Conservation (phyloP, 2,113 vertebrate species). For the Aptenodytes patagonicus region DNA sequence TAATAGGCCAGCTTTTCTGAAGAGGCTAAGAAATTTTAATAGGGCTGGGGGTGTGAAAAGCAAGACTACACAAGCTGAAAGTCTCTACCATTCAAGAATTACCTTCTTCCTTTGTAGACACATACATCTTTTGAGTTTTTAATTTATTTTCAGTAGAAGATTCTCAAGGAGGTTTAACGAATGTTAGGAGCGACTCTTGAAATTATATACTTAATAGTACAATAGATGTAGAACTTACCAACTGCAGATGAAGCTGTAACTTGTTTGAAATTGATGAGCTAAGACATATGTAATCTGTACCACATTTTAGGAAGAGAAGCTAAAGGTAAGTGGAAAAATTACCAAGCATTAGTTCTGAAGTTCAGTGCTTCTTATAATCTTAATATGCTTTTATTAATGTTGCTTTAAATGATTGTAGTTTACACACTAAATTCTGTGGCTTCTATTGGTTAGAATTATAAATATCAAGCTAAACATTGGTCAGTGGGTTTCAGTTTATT, state of each 20-base stretch:
- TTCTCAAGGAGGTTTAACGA: background rate
- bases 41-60: accelerated
- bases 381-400: background rate
- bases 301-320: background rate
- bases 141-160: background rate
- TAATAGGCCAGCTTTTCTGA: background rate
- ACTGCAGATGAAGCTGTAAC: background rate
- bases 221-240: background rate
- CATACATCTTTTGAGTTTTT: background rate
- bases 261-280: background rate
- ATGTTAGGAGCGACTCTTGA: background rate
- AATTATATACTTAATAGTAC: background rate
- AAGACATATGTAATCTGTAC: background rate
- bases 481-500: background rate
- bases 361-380: background rate
- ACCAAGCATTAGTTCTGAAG: background rate
- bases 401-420: background rate
- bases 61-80: background rate
- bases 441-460: background rate
- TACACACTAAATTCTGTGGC: background rate
- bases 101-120: background rate
- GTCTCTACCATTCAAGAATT: background rate
- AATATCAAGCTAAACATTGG: background rate
- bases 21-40: background rate
- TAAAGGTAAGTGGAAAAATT: background rate